Base-by-base conservation (phyloP, 2,797 vertebrate genomes). In the Echeneis naucrates region DNA sequence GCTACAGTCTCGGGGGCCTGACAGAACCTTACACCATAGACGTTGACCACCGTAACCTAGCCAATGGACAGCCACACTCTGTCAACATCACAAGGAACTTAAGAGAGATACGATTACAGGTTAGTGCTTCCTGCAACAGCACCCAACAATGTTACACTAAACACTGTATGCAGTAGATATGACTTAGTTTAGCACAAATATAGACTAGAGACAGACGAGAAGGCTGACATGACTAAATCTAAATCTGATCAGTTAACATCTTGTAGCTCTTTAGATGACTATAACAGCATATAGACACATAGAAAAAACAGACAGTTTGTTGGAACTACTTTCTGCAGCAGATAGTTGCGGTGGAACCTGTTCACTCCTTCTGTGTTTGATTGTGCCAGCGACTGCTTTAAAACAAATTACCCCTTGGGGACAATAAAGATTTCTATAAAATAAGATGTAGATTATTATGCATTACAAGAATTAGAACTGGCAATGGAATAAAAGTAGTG, bases 31-130 rank as follows among this genome's bases (percentile, higher is more conserved):
- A 92, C 60, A 95, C 94, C 13, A 95, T 99, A 9, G 95, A 97
- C 1, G 75, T 97, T 0, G 95, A 98, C 60, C 95, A 97, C 59
- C 95, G 96, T 40, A 98, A 97, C 91, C 72, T 99, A 95, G 97
- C 96, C 54, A 98, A 98, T 0, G 97, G 97, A n/a, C 98, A 98
- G 73, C 98, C 97, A 0, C 98, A 99, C 84, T 95, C 93, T 0
- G 91, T 99, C 4, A 98, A 99, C 86, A 85, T 99, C 75, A 96
- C 95, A 1, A 93, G 98, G 38, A 87, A 89, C 0, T 87, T 94
- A 4, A 92, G 92, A 75, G 92, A 93, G 77, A 84, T 99, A 3
- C 68, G 85, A 5, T 93, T 99, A 26, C 97, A 99, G 97, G 98
- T 98, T 63, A 77, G 6, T 3, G 14, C 12, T 19, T 55, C 0